A percentile compares a stretch with the other conserved stretches of the same genome.
phyloP scores from a whole-genome alignment of 2,888 invertebrate genomes.

The Globia sparganii region DNA sequence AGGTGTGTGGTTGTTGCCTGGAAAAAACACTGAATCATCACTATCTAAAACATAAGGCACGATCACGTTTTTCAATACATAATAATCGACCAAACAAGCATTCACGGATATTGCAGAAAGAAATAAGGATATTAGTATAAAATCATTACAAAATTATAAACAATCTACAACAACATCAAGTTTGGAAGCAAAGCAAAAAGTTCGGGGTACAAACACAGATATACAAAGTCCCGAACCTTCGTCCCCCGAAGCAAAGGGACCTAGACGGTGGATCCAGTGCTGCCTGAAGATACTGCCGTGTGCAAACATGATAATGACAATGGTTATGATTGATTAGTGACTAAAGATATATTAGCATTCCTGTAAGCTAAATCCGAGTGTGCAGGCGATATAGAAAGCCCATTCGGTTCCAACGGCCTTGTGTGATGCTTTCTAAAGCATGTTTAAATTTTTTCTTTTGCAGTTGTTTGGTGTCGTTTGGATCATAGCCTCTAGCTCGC shows the following conservation, averaged over 20 bases:
- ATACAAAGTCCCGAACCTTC: slow-evolving; percentile 83
- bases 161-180: slow-evolving; percentile 64
- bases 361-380: slow-evolving; percentile 88
- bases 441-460: slow-evolving; percentile 91
- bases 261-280: slow-evolving; percentile 85
- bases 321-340: slow-evolving; percentile 81
- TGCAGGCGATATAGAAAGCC: slow-evolving; percentile 89
- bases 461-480: slow-evolving; percentile 91
- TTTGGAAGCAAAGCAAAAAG: slow-evolving; percentile 67
- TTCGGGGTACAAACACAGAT: slow-evolving; percentile 68
- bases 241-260: slow-evolving; percentile 83
- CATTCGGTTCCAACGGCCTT: slow-evolving; percentile 85
- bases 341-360: slow-evolving; percentile 84
- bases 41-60: slow-evolving; percentile 59
- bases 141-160: slow-evolving; percentile 50
- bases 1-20: slow-evolving; percentile 84
- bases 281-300: slow-evolving; percentile 85
- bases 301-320: slow-evolving; percentile 80
- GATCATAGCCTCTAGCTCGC: slow-evolving; percentile 91
- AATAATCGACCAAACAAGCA: slow-evolving; percentile 45
- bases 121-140: slow-evolving; percentile 32
- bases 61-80: slow-evolving; percentile 33
- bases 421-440: slow-evolving; percentile 89
- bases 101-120: slow-evolving; percentile 44
- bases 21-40: slow-evolving; percentile 75